Percentiles rank a stretch among this genome's conserved stretches.
These are phyloP conservation scores for Ellobium chinense DNA, from an alignment of 2,888 invertebrate species.

Conservation along the genomic window DNA sequence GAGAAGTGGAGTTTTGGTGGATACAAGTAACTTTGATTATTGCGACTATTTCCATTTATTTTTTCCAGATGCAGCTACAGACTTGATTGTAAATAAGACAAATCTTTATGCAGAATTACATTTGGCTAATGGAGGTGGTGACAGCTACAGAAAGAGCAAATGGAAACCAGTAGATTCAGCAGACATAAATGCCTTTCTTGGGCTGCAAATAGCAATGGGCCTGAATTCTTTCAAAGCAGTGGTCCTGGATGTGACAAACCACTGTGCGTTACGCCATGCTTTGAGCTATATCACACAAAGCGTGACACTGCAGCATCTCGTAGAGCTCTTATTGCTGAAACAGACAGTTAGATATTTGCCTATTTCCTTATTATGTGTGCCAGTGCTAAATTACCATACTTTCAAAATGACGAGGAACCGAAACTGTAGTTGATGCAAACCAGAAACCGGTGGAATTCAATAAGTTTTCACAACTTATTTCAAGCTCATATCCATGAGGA, in stretches of 20 bases:
- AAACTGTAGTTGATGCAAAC: neutral
- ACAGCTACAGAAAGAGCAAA: neutral
- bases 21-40: neutral
- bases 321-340: neutral
- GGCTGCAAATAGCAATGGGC: neutral
- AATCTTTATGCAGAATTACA: constrained; percentile 6
- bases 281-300: constrained; percentile 45
- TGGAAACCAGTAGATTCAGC: neutral
- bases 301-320: constrained; percentile 21
- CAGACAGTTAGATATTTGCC: neutral
- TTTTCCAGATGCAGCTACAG: constrained; percentile 4
- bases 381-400: neutral
- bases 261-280: constrained; percentile 47
- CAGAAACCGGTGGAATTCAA: neutral
- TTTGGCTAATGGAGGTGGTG: neutral
- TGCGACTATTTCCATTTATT: constrained; percentile 3
- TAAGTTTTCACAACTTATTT: neutral
- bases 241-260: constrained; percentile 42
- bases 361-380: neutral
- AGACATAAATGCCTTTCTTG: constrained; percentile 3
- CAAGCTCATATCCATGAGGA: no score
- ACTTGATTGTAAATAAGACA: constrained; percentile 2
- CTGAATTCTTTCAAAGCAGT: neutral
- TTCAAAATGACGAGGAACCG: no score
- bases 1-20: neutral